Conservation (phyloP, 2,113 vertebrate genomes). For the Phaethon lepturus region DNA sequence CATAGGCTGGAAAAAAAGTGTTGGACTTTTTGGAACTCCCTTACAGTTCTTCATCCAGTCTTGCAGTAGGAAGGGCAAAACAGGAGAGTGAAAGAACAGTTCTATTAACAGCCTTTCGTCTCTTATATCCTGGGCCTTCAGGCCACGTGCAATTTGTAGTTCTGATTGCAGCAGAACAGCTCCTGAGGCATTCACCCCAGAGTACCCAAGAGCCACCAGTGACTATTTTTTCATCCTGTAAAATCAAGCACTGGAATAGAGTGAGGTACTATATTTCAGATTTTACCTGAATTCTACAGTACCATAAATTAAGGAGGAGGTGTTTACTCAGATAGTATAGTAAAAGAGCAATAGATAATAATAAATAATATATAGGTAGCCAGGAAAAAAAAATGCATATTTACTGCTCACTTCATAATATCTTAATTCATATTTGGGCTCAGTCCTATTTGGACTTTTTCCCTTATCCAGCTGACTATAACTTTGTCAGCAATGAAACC, state of each 20-base stretch:
- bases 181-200: background rate
- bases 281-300: background rate
- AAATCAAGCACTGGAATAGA: background rate
- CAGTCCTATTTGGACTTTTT: background rate
- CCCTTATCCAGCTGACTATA: background rate
- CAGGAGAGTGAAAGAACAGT: background rate
- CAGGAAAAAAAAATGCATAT: background rate
- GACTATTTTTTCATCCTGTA: background rate
- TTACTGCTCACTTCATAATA: background rate
- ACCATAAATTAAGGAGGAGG: background rate
- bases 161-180: background rate
- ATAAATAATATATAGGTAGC: background rate
- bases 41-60: background rate
- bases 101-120: background rate
- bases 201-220: background rate
- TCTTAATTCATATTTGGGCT: background rate
- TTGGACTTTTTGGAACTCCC: background rate
- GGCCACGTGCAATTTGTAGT: background rate
- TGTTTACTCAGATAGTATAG: background rate
- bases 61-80: background rate
- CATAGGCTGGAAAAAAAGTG: background rate
- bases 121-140: background rate
- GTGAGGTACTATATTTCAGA: background rate
- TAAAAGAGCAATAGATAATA: background rate
- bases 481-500: background rate